Evolutionary conservation across 1,140 invertebrate genomes (phyloP).

Genomic region (Archegozetes longisetosus): DNA sequence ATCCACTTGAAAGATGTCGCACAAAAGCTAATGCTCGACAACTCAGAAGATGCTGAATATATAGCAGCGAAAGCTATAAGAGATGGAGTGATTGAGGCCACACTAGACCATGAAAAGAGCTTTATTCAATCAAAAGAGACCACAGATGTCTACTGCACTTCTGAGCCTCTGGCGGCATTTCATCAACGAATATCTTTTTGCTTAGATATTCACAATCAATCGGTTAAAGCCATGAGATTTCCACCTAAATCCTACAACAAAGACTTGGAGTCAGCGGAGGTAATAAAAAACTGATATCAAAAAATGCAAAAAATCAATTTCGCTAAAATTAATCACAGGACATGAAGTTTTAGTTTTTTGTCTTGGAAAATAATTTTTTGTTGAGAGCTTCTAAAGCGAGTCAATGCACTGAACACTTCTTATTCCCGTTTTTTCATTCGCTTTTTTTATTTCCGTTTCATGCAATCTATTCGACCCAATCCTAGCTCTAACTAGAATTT

Average conservation of each 20-base stretch:
- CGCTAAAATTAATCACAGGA: not conserved
- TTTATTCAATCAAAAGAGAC: constrained; percentile 96
- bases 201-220: constrained; percentile 93
- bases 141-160: constrained; percentile 89
- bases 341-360: no score
- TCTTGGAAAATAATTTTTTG: no score
- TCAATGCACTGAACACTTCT: not conserved
- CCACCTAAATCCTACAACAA: constrained; percentile 97
- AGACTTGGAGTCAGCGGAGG: constrained; percentile 89
- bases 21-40: constrained; percentile 77
- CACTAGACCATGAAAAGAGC: constrained; percentile 80
- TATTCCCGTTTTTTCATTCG: not conserved
- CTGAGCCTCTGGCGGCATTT: constrained; percentile 89
- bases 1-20: constrained; percentile 92
- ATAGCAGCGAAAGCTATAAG: constrained; percentile 99
- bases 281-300: constrained; percentile 22
- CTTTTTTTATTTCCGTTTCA: not conserved
- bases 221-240: constrained; percentile 81
- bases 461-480: not conserved
- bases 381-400: no score
- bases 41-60: constrained; percentile 93
- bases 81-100: constrained; percentile 96
- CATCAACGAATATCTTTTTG: constrained; percentile 97
- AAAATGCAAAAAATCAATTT: not conserved
- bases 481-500: not conserved